Evolutionary conservation across 2,113 vertebrate species (phyloP), one percentile per base, ranked within the genome.

Genomic region (Mola mola): DNA sequence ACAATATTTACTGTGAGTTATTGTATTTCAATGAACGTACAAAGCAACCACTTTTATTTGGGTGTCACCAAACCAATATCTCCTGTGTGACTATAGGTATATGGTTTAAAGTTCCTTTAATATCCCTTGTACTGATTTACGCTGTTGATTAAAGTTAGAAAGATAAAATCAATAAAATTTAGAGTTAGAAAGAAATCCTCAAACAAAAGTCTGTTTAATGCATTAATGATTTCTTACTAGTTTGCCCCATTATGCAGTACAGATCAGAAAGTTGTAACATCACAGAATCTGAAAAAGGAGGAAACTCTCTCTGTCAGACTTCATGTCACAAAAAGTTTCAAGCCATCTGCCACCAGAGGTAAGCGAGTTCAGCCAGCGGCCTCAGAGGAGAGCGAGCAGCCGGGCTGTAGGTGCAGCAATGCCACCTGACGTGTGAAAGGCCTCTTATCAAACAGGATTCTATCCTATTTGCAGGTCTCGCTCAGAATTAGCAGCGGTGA

Each of bases 401-500:
- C n/a, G 15, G 16, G 16, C 24, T 52, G 46, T 33, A 34, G 31
- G 62, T 56, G 31, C 31, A 66, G 4, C 19, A 24, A 36, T 52
- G 59, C 44, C 53, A 48, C 34, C 63, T 59, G 57, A 22, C 73
- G 46, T 60, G 73, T 66, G 58, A 50, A 52, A 9, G 17, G 51
- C 25, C 42, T 52, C 47, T 78, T 68, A 73, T 66, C 58, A 84
- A 61, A 79, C 58, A 72, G 28, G 74, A 56, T 52, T 75, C 53
- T 9, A 84, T 87, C 82, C 87, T 75, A 75, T 87, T 85, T 84
- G 42, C 48, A 70, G 71, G 63, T 61, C 60, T 29, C 66, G 20
- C 48, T 28, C 49, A 58, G 71, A 78, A 61, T 79, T 63, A 82
- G 71, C 73, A 8, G 52, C n/a, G 3, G n/a, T n/a, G n/a, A 37